Percentiles rank a stretch among this genome's conserved stretches.
Conservation (phyloP, 2,113 vertebrate species). For the Prunella fulvescens region DNA sequence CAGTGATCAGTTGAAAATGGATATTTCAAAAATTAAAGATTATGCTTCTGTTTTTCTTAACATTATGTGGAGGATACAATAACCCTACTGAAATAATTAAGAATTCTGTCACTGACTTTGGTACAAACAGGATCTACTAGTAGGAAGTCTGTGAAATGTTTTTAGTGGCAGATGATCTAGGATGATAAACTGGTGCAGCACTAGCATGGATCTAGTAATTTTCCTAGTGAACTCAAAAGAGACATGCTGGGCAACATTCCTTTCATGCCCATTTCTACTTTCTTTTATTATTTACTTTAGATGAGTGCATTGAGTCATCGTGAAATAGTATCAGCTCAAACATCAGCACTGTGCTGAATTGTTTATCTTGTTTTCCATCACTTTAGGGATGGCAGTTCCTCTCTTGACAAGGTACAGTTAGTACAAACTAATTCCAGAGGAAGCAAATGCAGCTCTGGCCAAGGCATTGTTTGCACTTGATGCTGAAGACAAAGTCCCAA, state of each 20-base stretch:
- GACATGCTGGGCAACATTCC: neutral
- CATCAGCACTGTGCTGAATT: neutral
- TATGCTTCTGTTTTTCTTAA: neutral
- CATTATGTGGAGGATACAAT: neutral
- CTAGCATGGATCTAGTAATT: neutral
- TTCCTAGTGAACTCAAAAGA: neutral
- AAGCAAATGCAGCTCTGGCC: neutral
- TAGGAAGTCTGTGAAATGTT: neutral
- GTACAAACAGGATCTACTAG: neutral
- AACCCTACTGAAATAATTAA: neutral
- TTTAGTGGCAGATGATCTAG: neutral
- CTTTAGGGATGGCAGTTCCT: neutral
- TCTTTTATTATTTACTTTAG: neutral
- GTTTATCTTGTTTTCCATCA: neutral
- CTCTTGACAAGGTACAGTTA: neutral
- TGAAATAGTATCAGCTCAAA: neutral
- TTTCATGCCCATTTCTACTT: neutral
- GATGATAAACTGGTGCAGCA: neutral
- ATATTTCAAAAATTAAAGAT: neutral
- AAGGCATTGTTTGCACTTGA: conserved; percentile 1
- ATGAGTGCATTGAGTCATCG: neutral
- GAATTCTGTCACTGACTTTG: neutral
- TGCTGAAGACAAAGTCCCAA: conserved; percentile 1
- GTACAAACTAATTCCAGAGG: neutral
- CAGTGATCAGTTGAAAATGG: neutral